phyloP scores from a whole-genome alignment of 2,113 vertebrate genomes.

The Heterochromis multidens region DNA sequence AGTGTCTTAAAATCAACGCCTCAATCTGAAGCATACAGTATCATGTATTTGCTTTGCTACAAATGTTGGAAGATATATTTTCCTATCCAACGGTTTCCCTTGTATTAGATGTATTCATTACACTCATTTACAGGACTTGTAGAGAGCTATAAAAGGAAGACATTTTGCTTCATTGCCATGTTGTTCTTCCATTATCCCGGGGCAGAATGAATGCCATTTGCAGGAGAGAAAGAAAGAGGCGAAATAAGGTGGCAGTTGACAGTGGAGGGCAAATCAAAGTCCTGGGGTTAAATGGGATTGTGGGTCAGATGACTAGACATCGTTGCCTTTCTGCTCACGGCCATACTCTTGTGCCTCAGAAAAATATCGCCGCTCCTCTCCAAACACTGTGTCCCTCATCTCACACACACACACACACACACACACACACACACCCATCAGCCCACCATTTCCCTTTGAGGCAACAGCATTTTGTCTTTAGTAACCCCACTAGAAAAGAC shows the following conservation, averaged over 20 bases:
- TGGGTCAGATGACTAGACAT: conserved; percentile 70
- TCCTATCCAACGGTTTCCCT: neutral
- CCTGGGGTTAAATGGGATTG: conserved; percentile 68
- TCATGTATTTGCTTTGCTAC: neutral
- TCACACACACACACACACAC: no score
- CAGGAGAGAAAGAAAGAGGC: conserved; percentile 25
- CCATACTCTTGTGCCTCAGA: conserved; percentile 29
- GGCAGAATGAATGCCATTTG: neutral
- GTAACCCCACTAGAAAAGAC: conserved; percentile 28
- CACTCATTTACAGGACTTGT: neutral
- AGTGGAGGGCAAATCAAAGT: conserved; percentile 59
- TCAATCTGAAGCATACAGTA: neutral
- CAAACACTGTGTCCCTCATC: neutral
- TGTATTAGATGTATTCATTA: neutral
- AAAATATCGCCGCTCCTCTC: neutral
- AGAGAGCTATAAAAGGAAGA: neutral
- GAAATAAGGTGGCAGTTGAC: conserved; percentile 31
- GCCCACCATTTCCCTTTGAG: conserved; percentile 44
- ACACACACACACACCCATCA: no score
- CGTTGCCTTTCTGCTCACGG: conserved; percentile 25
- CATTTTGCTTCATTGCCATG: neutral
- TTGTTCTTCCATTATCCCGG: neutral
- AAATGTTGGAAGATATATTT: neutral
- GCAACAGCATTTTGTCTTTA: conserved; percentile 41
- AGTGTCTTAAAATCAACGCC: neutral